phyloP scores from a whole-genome alignment of 2,113 vertebrate genomes.

The Tympanuchus pallidicinctus region DNA sequence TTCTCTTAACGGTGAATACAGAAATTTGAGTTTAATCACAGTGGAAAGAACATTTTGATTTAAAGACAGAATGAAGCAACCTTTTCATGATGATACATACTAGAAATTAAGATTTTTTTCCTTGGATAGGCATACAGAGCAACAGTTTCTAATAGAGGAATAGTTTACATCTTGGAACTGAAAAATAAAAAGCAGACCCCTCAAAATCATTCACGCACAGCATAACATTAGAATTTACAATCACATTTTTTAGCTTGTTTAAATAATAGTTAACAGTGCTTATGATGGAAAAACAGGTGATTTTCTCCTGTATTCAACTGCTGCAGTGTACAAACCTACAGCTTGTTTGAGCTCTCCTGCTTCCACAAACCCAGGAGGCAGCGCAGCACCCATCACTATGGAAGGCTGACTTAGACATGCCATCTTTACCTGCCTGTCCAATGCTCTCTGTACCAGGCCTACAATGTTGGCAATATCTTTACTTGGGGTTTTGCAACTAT shows the following conservation, averaged over 20 bases:
- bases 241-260: neutral
- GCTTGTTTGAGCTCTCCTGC: neutral
- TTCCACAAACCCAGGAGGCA: neutral
- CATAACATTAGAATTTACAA: neutral
- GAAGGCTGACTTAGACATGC: neutral
- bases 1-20: conserved; percentile 1
- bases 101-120: neutral
- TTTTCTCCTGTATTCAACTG: neutral
- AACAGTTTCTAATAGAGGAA: neutral
- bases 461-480: neutral
- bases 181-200: neutral
- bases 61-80: neutral
- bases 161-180: neutral
- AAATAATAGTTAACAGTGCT: neutral
- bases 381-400: neutral
- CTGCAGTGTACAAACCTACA: neutral
- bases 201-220: neutral
- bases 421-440: neutral
- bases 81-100: neutral
- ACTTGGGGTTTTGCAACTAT: neutral
- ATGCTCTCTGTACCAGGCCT: neutral
- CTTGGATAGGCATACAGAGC: neutral
- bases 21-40: neutral
- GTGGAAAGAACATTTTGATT: conserved; percentile 8
- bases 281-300: neutral